Evolutionary conservation across 2,113 vertebrate species (phyloP).

Genomic region (Caranx melampygus): DNA sequence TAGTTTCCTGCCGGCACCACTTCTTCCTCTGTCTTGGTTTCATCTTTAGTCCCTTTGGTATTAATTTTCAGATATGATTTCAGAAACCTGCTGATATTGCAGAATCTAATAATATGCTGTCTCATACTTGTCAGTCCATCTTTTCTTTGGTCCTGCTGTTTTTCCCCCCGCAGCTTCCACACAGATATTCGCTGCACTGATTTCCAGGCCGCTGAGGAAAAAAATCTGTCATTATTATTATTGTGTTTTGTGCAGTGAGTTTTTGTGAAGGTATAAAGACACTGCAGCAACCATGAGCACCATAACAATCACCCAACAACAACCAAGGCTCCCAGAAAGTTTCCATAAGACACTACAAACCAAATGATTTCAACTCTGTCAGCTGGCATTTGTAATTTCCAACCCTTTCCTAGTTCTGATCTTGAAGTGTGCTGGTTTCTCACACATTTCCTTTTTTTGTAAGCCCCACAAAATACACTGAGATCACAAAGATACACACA

Average conservation of each 20-base stretch:
- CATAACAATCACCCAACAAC: constrained; percentile 3
- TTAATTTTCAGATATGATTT: constrained; percentile 11
- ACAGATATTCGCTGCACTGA: background rate
- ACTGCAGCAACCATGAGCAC: background rate
- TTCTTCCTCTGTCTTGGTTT: background rate
- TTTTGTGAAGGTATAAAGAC: constrained; percentile 4
- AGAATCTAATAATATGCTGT: background rate
- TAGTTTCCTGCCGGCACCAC: background rate
- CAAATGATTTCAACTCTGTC: background rate
- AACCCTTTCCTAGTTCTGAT: background rate
- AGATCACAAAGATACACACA: background rate
- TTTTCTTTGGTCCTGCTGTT: background rate
- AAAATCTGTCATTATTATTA: background rate
- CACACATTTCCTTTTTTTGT: background rate
- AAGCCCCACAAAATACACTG: too few relatives aligned
- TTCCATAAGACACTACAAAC: background rate
- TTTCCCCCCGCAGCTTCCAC: background rate
- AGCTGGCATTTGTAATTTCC: background rate
- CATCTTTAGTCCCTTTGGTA: constrained; percentile 3
- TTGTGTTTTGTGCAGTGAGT: background rate
- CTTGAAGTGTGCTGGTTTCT: background rate
- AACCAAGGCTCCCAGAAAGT: background rate
- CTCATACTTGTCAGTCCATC: background rate
- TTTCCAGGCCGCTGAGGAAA: background rate
- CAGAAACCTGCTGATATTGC: background rate